A percentile compares a stretch with the other conserved stretches of the same genome.
Evolutionary conservation across 2,888 invertebrate species (phyloP).

Genomic region (Caenorhabditis macrosperma): DNA sequence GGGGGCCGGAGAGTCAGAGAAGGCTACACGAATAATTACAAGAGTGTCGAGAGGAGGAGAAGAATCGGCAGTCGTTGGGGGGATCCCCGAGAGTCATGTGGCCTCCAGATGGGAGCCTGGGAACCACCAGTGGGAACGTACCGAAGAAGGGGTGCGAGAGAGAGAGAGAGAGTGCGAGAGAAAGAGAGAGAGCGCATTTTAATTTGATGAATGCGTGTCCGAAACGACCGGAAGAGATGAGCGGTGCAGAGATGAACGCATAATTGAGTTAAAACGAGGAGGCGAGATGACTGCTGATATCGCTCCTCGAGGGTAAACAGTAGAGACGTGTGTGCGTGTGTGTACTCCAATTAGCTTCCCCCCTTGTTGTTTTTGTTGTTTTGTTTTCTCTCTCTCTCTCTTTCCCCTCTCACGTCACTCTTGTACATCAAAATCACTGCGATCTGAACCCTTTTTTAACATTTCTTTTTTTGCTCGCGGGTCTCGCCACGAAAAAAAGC

Average conservation of each 20-base stretch:
- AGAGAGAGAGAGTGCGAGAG: not conserved
- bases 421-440: too few species aligned
- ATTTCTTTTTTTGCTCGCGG: too few species aligned
- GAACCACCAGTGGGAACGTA: not conserved
- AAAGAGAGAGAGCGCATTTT: not conserved
- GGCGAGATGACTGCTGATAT: slow-evolving; percentile 15
- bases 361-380: too few species aligned
- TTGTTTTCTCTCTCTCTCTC: not conserved
- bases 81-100: not conserved
- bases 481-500: too few species aligned
- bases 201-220: slow-evolving; percentile 8
- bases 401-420: too few species aligned
- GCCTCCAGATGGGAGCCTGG: not conserved
- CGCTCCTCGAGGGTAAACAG: slow-evolving; percentile 11
- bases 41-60: not conserved
- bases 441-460: too few species aligned
- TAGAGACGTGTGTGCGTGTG: not conserved
- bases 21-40: not conserved
- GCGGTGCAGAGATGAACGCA: slow-evolving; percentile 20
- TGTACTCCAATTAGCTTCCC: slow-evolving; percentile 4
- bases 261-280: slow-evolving; percentile 34
- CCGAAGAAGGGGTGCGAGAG: not conserved
- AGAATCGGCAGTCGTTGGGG: not conserved
- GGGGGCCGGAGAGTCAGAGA: not conserved
- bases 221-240: slow-evolving; percentile 4